These are phyloP conservation scores for Gisinianus flammeolus DNA, from an alignment of 2,888 invertebrate species.

Conservation along the genomic window DNA sequence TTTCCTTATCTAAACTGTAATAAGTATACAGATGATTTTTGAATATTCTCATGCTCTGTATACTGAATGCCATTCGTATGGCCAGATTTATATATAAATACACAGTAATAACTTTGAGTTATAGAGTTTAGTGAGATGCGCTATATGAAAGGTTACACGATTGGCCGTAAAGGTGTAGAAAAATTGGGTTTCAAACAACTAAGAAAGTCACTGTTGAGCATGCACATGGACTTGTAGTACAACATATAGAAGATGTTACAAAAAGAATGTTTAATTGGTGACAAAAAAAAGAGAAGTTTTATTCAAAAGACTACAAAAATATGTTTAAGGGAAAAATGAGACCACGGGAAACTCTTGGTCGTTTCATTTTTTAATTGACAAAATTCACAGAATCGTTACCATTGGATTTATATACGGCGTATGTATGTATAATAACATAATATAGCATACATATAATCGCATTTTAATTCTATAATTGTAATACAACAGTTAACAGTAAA, in stretches of 20 bases:
- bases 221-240: neutral
- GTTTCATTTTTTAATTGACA: conserved; percentile 3
- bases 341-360: neutral
- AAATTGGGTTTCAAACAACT: neutral
- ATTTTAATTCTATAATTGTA: neutral
- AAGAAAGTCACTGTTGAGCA: neutral
- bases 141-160: neutral
- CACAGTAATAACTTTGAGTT: too few species aligned
- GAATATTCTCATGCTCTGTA: too few species aligned
- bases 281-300: neutral
- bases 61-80: too few species aligned
- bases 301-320: neutral
- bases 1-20: too few species aligned
- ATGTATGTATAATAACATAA: neutral
- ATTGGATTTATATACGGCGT: neutral
- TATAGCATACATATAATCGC: too few species aligned
- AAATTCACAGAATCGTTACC: conserved; percentile 24
- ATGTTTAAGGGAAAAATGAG: neutral
- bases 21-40: too few species aligned
- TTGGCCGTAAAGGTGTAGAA: neutral
- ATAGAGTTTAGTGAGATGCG: too few species aligned
- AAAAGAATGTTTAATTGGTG: neutral
- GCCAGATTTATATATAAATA: too few species aligned
- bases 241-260: neutral
- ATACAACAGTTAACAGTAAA: neutral